A percentile compares a stretch with the other conserved stretches of the same genome.
These are phyloP conservation scores for Mormyrus iriodes DNA, from an alignment of 2,113 vertebrate species.

Conservation along the genomic window DNA sequence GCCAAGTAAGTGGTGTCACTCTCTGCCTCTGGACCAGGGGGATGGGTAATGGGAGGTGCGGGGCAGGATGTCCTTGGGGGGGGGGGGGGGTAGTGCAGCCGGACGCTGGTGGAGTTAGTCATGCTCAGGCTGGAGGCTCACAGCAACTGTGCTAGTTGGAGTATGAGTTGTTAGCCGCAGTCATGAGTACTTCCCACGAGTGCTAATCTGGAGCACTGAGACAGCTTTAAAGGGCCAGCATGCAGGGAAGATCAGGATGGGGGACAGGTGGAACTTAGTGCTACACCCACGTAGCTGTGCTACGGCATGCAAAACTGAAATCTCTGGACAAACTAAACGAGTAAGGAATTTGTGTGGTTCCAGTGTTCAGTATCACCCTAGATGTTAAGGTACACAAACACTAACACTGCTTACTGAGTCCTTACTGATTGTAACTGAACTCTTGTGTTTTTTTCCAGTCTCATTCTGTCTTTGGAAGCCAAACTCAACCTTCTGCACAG, in stretches of 20 bases:
- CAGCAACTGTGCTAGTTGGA: not conserved
- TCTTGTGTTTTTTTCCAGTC: slow-evolving; percentile 60
- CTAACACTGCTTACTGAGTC: not conserved
- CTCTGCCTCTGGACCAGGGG: not conserved
- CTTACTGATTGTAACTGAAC: not conserved
- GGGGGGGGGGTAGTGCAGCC: not conserved
- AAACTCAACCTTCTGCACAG: slow-evolving; percentile 96
- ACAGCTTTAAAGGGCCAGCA: not conserved
- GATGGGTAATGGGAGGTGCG: not conserved
- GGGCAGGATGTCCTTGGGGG: not conserved
- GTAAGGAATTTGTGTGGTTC: not conserved
- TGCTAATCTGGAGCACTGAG: not conserved
- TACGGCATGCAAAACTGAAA: not conserved
- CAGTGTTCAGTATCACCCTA: not conserved
- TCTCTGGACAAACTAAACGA: not conserved
- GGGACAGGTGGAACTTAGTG: not conserved
- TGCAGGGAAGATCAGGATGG: not conserved
- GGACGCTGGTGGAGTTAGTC: not conserved
- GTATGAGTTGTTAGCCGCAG: not conserved
- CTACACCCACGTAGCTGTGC: not conserved
- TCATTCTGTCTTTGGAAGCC: slow-evolving; percentile 95
- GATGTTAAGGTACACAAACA: not conserved
- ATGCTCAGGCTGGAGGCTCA: not conserved
- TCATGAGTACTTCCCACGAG: not conserved
- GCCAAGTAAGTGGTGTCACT: slow-evolving; percentile 75